Conservation (phyloP, 2,113 vertebrate species). For the Halcyon senegalensis region DNA sequence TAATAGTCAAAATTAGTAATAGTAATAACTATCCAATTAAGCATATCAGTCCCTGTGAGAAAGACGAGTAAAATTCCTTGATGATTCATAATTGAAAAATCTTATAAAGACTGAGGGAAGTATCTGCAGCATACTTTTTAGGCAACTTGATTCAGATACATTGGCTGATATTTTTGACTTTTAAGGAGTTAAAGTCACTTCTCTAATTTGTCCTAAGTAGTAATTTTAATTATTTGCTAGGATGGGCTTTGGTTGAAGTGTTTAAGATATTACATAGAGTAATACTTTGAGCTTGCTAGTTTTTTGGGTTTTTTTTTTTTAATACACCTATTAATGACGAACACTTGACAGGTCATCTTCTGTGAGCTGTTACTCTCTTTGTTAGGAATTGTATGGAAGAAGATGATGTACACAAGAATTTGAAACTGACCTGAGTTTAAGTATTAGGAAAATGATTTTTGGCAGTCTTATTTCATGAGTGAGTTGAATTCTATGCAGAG, state of each 20-base stretch:
- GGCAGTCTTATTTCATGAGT: neutral
- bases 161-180: neutral
- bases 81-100: neutral
- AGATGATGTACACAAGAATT: neutral
- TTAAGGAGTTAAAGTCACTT: neutral
- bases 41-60: neutral
- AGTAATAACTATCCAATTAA: neutral
- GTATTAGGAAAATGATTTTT: neutral
- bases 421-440: neutral
- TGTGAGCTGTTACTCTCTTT: neutral
- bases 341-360: neutral
- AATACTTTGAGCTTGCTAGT: neutral
- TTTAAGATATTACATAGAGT: neutral
- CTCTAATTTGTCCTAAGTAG: neutral
- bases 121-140: neutral
- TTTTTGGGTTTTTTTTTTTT: neutral
- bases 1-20: neutral
- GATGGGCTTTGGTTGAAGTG: neutral
- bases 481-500: neutral
- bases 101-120: neutral
- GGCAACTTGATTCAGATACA: neutral
- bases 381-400: neutral
- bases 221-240: neutral
- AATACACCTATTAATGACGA: neutral
- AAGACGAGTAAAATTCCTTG: neutral